Evolutionary conservation across 2,888 invertebrate species (phyloP).

Genomic region (Oscheius sp.): DNA sequence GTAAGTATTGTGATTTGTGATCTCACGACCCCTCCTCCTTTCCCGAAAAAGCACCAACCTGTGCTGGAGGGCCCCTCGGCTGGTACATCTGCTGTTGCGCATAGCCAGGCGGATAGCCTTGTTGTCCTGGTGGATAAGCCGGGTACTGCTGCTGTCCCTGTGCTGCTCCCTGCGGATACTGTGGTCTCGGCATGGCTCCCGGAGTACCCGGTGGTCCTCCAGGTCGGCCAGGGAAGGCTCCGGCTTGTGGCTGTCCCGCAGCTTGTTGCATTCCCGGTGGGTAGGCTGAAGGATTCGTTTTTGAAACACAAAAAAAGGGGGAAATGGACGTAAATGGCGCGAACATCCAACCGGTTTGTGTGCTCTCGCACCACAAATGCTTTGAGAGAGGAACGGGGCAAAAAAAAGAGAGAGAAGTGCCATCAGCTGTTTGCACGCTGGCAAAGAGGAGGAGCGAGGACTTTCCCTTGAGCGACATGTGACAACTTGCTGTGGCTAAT

Average conservation of each 20-base stretch:
- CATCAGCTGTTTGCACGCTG: background rate
- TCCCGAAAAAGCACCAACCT: background rate
- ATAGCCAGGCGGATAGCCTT: constrained; percentile 8
- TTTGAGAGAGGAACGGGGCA: background rate
- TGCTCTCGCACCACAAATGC: constrained; percentile 14
- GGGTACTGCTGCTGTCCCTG: constrained; percentile 14
- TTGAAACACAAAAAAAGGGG: background rate
- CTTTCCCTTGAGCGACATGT: no score
- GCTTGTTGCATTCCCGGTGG: constrained; percentile 29
- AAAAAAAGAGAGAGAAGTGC: constrained; percentile 5
- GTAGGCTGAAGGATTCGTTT: constrained; percentile 1
- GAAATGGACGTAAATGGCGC: background rate
- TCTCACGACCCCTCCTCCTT: no score
- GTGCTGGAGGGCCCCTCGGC: constrained; percentile 3
- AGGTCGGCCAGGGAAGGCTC: constrained; percentile 9
- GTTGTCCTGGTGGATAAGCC: constrained; percentile 18
- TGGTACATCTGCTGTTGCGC: constrained; percentile 27
- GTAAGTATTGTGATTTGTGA: no score
- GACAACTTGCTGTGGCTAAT: no score
- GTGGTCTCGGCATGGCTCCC: constrained; percentile 22
- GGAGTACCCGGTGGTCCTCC: constrained; percentile 6
- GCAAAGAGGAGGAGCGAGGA: no score
- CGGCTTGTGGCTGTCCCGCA: constrained; percentile 13
- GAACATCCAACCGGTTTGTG: constrained; percentile 32
- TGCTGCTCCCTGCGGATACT: constrained; percentile 25